These are phyloP conservation scores for Neoarius graeffei DNA, from an alignment of 2,113 vertebrate species.

Conservation along the genomic window DNA sequence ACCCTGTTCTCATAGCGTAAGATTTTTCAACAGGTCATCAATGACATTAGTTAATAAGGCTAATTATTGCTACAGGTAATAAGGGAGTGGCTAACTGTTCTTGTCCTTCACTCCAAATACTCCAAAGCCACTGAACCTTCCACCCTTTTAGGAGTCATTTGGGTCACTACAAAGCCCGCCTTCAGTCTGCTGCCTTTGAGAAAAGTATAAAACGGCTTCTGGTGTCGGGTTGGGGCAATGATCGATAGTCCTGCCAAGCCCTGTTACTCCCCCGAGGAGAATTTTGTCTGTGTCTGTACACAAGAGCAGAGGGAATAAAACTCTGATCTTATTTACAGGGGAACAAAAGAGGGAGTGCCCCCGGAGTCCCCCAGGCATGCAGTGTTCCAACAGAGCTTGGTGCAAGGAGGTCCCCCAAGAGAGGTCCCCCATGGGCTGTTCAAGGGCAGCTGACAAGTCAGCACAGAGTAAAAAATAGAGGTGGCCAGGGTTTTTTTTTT, in stretches of 20 bases:
- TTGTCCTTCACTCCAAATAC: neutral
- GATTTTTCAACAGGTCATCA: neutral
- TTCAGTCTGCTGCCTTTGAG: slow-evolving; percentile 28
- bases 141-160: slow-evolving; percentile 1
- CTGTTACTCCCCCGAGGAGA: slow-evolving; percentile 63
- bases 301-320: slow-evolving; percentile 70
- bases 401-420: slow-evolving; percentile 67
- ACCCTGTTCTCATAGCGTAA: neutral
- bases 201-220: slow-evolving; percentile 20
- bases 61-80: neutral
- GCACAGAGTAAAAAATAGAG: slow-evolving; percentile 57
- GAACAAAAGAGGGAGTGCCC: slow-evolving; percentile 68
- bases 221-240: slow-evolving; percentile 46
- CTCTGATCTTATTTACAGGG: slow-evolving; percentile 77
- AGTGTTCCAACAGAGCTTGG: slow-evolving; percentile 73
- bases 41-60: neutral
- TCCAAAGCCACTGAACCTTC: slow-evolving; percentile 1
- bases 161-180: neutral
- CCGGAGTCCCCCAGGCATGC: slow-evolving; percentile 67
- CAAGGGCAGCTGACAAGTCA: slow-evolving; percentile 72
- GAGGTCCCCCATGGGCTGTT: slow-evolving; percentile 68
- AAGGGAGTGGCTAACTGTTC: neutral
- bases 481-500: slow-evolving; percentile 55
- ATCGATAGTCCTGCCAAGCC: slow-evolving; percentile 71
- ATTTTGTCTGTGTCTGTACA: slow-evolving; percentile 62